Conservation (phyloP, 2,113 vertebrate species). For the Oncorhynchus nerka region DNA sequence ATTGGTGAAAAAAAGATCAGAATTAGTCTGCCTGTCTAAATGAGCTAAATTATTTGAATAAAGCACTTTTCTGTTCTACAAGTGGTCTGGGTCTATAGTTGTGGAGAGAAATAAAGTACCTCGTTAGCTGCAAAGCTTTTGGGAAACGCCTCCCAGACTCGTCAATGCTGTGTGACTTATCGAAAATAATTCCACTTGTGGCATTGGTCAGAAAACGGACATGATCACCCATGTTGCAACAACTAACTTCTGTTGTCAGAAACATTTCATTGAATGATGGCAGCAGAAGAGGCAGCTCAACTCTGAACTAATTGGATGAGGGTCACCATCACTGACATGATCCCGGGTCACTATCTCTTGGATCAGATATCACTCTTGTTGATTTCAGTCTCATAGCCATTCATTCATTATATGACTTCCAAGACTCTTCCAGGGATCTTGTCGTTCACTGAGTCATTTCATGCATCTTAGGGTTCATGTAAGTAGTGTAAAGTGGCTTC, state of each 20-base stretch:
- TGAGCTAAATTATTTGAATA: not conserved
- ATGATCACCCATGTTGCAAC: not conserved
- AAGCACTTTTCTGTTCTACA: not conserved
- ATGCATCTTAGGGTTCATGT: not conserved
- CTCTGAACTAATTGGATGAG: not conserved
- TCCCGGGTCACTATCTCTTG: too few species aligned
- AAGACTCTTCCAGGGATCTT: not conserved
- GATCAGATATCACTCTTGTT: too few species aligned
- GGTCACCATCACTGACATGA: too few species aligned
- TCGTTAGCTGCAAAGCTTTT: slow-evolving; percentile 50
- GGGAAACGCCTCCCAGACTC: not conserved
- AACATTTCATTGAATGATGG: not conserved
- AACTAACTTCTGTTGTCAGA: not conserved
- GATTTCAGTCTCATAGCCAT: too few species aligned
- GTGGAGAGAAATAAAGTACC: slow-evolving; percentile 3
- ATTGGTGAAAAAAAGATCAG: too few species aligned
- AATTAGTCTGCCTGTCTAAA: not conserved
- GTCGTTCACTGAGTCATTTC: too few species aligned
- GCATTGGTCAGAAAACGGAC: not conserved
- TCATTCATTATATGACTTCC: not conserved
- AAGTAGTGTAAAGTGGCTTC: not conserved
- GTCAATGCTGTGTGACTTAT: not conserved
- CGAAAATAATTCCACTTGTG: not conserved
- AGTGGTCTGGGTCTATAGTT: slow-evolving; percentile 34
- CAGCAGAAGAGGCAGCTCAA: not conserved